Conservation (phyloP, 2,113 vertebrate genomes). For the Galbula dea region DNA sequence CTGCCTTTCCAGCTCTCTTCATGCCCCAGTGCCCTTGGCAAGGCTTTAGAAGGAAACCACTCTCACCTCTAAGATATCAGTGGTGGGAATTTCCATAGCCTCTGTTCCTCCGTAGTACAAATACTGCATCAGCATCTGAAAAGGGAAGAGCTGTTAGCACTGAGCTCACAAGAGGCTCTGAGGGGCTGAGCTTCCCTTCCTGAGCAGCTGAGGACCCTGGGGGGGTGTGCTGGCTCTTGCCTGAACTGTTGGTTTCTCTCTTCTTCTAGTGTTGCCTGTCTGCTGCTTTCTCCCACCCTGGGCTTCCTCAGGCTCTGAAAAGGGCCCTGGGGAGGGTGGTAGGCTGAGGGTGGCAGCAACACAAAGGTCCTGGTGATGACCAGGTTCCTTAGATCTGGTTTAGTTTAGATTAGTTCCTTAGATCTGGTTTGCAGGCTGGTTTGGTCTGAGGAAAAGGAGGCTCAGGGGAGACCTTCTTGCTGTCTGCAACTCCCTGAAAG, state of each 20-base stretch:
- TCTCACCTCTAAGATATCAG: constrained; percentile 90
- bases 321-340: neutral
- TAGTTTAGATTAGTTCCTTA: neutral
- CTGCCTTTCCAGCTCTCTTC: neutral
- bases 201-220: neutral
- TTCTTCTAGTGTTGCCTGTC: neutral
- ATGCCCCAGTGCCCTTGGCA: neutral
- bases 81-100: constrained; percentile 84
- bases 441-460: too few relatives aligned
- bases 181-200: neutral
- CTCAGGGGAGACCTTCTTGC: too few relatives aligned
- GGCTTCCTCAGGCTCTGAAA: neutral
- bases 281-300: neutral
- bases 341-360: neutral
- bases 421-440: neutral
- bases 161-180: neutral
- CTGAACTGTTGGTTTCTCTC: neutral
- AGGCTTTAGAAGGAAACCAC: neutral
- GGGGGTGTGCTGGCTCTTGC: neutral
- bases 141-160: neutral
- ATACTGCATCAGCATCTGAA: constrained; percentile 96
- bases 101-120: constrained; percentile 93
- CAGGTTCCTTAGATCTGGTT: neutral
- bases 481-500: too few relatives aligned
- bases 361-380: neutral